Conservation (phyloP, 2,888 invertebrate genomes). For the Eilema depressum region DNA sequence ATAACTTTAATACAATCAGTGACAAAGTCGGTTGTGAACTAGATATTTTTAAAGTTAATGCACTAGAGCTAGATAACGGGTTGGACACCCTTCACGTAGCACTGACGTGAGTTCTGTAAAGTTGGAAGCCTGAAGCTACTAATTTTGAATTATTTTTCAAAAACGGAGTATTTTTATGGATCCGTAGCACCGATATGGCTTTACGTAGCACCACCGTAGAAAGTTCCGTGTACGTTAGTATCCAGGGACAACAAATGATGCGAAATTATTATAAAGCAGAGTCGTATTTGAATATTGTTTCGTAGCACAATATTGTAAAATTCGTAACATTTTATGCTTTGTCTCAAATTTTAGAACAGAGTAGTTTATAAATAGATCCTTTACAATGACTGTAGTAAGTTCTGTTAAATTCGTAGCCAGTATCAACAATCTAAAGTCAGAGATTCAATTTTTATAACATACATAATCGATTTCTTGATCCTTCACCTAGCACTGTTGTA, state of each 20-base stretch:
- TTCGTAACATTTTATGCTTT: not conserved
- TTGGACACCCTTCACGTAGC: not conserved
- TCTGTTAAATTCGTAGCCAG: not conserved
- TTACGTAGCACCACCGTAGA: not conserved
- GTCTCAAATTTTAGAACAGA: not conserved
- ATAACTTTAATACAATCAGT: not conserved
- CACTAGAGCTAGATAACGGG: not conserved
- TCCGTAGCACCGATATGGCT: not conserved
- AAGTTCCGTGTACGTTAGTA: not conserved
- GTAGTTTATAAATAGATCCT: not conserved
- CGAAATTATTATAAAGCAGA: not conserved
- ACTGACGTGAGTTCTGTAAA: not conserved
- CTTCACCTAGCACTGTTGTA: too few relatives aligned
- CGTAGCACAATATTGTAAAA: not conserved
- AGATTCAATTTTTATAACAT: not conserved
- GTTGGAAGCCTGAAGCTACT: slow-evolving; percentile 17
- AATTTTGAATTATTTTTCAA: not conserved
- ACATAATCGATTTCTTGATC: not conserved
- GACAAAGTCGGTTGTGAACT: not conserved
- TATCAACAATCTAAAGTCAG: not conserved
- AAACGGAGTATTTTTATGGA: not conserved
- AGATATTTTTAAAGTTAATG: not conserved
- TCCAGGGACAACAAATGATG: not conserved
- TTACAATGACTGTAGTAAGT: not conserved
- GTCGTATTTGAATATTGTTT: not conserved